Percentiles rank a stretch among this genome's conserved stretches.
Evolutionary conservation across 2,113 vertebrate species (phyloP).

Genomic region (Plecturocebus donacophilus): DNA sequence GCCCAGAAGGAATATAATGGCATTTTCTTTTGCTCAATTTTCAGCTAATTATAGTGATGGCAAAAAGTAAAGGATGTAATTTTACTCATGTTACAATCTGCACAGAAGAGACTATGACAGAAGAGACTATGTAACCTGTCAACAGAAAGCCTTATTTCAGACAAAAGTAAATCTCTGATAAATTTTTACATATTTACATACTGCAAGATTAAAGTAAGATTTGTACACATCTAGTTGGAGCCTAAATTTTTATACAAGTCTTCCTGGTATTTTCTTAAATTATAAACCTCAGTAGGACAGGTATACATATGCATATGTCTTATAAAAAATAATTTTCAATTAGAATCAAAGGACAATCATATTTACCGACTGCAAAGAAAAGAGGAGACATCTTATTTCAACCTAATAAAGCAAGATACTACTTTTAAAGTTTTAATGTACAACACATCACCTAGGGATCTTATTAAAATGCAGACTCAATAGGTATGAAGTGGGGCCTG

Average conservation of each 20-base stretch:
- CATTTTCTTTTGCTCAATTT: not conserved
- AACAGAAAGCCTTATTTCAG: not conserved
- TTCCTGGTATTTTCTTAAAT: not conserved
- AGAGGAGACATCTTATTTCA: not conserved
- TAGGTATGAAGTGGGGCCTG: not conserved
- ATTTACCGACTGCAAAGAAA: not conserved
- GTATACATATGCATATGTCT: not conserved
- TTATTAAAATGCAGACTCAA: conserved; percentile 3
- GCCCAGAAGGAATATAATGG: not conserved
- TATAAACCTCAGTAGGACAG: not conserved
- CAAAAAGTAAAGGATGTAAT: not conserved
- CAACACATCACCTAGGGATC: not conserved
- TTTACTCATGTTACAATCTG: not conserved
- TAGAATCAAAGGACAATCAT: not conserved
- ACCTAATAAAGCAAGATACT: not conserved
- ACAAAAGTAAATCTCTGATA: not conserved
- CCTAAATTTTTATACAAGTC: not conserved
- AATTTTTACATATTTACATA: not conserved
- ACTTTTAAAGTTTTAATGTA: not conserved
- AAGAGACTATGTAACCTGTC: not conserved
- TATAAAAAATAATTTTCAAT: not conserved
- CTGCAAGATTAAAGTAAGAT: not conserved
- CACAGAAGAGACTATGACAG: not conserved
- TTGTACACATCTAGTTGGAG: not conserved
- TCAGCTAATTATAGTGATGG: not conserved